Evolutionary conservation across 1,140 invertebrate genomes (phyloP).

Genomic region (Gyrodactylus salaris): DNA sequence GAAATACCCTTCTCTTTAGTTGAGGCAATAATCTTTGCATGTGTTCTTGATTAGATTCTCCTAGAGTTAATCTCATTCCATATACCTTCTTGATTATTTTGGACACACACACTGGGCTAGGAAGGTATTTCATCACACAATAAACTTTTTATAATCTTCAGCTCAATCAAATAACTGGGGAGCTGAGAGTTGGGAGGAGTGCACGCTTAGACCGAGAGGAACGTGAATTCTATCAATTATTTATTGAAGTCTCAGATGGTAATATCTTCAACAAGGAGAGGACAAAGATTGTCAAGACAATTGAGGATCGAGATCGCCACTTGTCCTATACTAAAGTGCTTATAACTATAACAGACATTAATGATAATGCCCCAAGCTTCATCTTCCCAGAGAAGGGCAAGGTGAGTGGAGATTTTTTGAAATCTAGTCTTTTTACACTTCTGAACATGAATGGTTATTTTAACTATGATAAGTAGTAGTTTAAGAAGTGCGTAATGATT

Average conservation of each 20-base stretch:
- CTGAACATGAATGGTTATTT: too few species aligned
- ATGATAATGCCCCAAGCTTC: neutral
- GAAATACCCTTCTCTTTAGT: too few species aligned
- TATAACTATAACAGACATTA: neutral
- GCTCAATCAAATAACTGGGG: neutral
- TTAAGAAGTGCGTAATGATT: too few species aligned
- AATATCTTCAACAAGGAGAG: neutral
- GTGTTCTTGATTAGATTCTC: too few species aligned
- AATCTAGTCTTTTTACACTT: neutral
- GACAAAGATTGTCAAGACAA: too few species aligned
- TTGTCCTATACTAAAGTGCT: neutral
- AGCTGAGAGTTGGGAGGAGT: neutral
- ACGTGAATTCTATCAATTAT: neutral
- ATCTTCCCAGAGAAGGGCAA: neutral
- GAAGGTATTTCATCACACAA: too few species aligned
- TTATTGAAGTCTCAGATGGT: neutral
- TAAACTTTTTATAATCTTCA: too few species aligned
- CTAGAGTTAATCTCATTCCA: too few species aligned
- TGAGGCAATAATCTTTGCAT: too few species aligned
- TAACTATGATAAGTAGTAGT: too few species aligned
- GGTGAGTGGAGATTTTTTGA: neutral
- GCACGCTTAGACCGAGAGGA: neutral
- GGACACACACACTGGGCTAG: too few species aligned
- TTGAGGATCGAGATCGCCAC: neutral
- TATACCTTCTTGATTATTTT: too few species aligned